These are phyloP conservation scores for Tipula vernalis DNA, from an alignment of 2,888 invertebrate genomes.

Conservation along the genomic window DNA sequence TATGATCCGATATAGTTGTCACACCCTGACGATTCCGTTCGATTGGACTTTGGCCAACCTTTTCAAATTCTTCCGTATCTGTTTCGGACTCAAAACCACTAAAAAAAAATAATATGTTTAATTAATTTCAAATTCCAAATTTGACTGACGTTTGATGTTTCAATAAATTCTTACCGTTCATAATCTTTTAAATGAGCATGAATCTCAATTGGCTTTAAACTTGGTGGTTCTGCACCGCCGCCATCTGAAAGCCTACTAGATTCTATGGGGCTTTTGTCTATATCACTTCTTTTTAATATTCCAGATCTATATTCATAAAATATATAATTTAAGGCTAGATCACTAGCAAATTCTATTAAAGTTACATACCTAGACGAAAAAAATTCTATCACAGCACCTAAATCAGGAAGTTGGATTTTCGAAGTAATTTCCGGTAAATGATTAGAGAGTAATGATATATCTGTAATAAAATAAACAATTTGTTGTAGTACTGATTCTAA, in stretches of 20 bases:
- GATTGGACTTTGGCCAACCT: conserved; percentile 50
- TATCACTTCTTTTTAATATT: conserved; percentile 5
- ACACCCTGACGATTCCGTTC: conserved; percentile 26
- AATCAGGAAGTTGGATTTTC: conserved; percentile 53
- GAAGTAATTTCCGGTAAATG: conserved; percentile 55
- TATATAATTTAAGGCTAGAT: not conserved
- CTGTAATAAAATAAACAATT: conserved; percentile 18
- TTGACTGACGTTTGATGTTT: not conserved
- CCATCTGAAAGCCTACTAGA: not conserved
- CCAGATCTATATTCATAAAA: conserved; percentile 12
- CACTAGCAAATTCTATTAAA: not conserved
- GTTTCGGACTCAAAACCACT: conserved; percentile 72
- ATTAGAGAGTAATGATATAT: conserved; percentile 50
- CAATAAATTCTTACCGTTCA: conserved; percentile 25
- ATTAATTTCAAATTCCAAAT: not conserved
- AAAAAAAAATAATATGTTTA: conserved; percentile 18
- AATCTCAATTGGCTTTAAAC: conserved; percentile 31
- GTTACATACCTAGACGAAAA: conserved; percentile 46
- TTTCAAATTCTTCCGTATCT: conserved; percentile 73
- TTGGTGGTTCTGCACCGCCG: not conserved
- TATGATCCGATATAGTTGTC: conserved; percentile 22
- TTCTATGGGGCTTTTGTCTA: not conserved
- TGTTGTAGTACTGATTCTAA: not conserved
- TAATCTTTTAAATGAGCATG: conserved; percentile 37
- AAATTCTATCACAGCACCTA: conserved; percentile 57